Conservation (phyloP, 2,888 invertebrate species). For the Sinelater perroti region DNA sequence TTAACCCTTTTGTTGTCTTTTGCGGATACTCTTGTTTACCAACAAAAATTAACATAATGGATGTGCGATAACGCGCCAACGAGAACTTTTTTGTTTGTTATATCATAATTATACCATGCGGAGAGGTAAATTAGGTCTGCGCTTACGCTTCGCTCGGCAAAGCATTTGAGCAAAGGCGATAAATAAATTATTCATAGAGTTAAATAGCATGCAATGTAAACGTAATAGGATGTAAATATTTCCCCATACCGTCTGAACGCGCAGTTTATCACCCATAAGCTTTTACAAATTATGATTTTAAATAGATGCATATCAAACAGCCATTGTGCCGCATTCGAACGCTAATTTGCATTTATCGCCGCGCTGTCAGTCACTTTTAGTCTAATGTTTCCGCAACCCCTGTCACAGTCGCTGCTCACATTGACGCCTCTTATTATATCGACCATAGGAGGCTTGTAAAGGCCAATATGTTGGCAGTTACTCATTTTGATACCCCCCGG, state of each 20-base stretch:
- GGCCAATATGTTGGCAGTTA: conserved; percentile 60
- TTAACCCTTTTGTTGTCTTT: too few species aligned
- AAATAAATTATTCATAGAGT: conserved; percentile 28
- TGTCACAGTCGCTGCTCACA: conserved; percentile 38
- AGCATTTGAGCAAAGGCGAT: conserved; percentile 14
- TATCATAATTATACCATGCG: not conserved
- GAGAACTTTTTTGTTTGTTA: too few species aligned
- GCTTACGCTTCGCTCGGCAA: not conserved
- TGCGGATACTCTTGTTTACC: too few species aligned
- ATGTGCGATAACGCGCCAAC: too few species aligned
- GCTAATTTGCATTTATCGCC: conserved; percentile 54
- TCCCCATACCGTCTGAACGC: conserved; percentile 28
- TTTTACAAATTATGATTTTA: conserved; percentile 43
- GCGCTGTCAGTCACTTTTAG: conserved; percentile 52
- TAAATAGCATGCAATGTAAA: conserved; percentile 33
- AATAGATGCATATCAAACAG: conserved; percentile 51
- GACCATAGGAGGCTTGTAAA: conserved; percentile 54
- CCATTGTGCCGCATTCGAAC: conserved; percentile 41
- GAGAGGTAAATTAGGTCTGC: not conserved
- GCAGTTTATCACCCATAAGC: conserved; percentile 37
- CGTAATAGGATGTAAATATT: conserved; percentile 37
- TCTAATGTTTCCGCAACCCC: conserved; percentile 48
- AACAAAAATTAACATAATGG: too few species aligned
- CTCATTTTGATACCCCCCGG: conserved; percentile 47
- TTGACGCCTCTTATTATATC: conserved; percentile 51